Evolutionary conservation across 2,888 invertebrate species (phyloP).

Genomic region (Machimus atricapillus): DNA sequence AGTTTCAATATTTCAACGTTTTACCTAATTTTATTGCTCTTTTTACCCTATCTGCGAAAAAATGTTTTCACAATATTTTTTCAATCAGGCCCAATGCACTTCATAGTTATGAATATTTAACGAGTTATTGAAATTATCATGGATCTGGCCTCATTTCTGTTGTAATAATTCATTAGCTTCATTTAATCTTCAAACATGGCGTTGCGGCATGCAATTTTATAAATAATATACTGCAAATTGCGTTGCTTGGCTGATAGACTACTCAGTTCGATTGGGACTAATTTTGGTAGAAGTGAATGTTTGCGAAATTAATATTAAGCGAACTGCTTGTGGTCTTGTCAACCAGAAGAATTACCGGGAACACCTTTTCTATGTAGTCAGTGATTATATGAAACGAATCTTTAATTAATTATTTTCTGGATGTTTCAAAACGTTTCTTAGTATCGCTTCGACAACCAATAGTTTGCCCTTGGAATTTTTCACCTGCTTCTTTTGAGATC

Average conservation of each 20-base stretch:
- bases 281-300: neutral
- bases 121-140: neutral
- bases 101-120: neutral
- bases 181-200: neutral
- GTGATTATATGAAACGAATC: neutral
- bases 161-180: neutral
- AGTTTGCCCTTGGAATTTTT: neutral
- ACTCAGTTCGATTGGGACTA: neutral
- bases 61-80: neutral
- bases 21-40: neutral
- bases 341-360: neutral
- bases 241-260: neutral
- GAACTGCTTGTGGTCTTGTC: neutral
- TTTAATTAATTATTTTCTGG: neutral
- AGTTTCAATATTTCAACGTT: neutral
- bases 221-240: neutral
- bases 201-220: neutral
- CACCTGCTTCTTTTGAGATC: neutral
- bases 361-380: constrained; percentile 13
- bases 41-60: neutral
- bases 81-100: neutral
- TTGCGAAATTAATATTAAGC: neutral
- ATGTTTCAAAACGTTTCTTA: neutral
- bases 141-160: neutral
- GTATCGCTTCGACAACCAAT: neutral